Evolutionary conservation across 2,888 invertebrate species (phyloP).

Genomic region (Drosophila melanosoma): DNA sequence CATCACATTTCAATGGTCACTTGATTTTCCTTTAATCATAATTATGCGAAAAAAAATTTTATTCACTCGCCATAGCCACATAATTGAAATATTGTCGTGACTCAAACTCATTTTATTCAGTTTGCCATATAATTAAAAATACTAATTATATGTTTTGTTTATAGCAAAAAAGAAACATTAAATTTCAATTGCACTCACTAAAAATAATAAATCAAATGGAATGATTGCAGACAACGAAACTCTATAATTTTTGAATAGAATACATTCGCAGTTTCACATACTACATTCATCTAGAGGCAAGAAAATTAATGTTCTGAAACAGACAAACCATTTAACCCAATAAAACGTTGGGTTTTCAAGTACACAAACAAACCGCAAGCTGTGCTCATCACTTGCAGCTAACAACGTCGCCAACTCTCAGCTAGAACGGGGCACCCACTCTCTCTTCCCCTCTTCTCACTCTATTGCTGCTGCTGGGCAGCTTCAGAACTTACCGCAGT

Average conservation of each 20-base stretch:
- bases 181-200: background rate
- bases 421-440: constrained; percentile 2
- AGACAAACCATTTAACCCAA: constrained; percentile 76
- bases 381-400: constrained; percentile 69
- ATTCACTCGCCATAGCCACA: background rate
- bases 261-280: constrained; percentile 13
- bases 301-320: constrained; percentile 77
- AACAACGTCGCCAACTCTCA: constrained; percentile 53
- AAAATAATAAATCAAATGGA: constrained; percentile 14
- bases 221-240: constrained; percentile 17
- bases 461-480: constrained; percentile 14
- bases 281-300: constrained; percentile 38
- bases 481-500: constrained; percentile 63
- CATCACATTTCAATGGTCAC: background rate
- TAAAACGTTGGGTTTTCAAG: constrained; percentile 28
- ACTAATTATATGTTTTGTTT: background rate
- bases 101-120: background rate
- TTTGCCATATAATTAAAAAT: background rate
- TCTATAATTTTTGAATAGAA: constrained; percentile 21
- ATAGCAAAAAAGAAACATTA: background rate
- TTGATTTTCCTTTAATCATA: background rate
- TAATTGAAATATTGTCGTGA: background rate
- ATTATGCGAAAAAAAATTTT: background rate
- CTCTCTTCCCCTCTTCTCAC: background rate
- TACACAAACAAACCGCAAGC: constrained; percentile 61